Base-by-base conservation (phyloP, 2,888 invertebrate species). In the Troides oblongomaculatus region DNA sequence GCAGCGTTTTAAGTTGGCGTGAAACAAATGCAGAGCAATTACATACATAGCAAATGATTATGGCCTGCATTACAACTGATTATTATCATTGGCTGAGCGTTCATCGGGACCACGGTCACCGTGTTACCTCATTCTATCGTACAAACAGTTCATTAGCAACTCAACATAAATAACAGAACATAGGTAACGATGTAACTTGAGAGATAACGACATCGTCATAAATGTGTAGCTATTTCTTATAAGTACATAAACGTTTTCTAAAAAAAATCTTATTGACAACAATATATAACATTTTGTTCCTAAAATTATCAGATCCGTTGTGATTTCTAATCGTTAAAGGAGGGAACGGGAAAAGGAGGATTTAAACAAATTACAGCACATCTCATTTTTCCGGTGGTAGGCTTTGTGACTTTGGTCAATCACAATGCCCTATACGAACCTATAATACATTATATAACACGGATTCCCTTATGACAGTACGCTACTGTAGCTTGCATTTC, bases 41-140 rank as follows among this genome's bases (percentile, higher is more conserved):
- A 67, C 30, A 62, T 53, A 53, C 57, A n/a, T 36, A 53, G 62
- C 61, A 23, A 62, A 46, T 62, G 58, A 64, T 67, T 67, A 66
- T 39, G 53, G 66, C 46, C 18, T 17, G 23, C 50, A 56, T 23
- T 30, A 30, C 58, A 68, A 65, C 30, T 23, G 57, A 57, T 66
- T 46, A 64, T 64, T 64, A 64, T 62, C 43, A 66, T 61, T 58
- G 66, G 18, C 63, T 63, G 60, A 66, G 69, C 73, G 72, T 74
- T 73, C 72, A 84, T 80, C 74, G 80, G 74, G 82, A 73, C 79
- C 86, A 84, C 82, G 85, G 87, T 81, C 86, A 84, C 71, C 80
- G 72, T 80, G 85, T 77, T 84, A 84, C 79, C 77, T 74, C 74
- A 71, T 74, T 75, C 74, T 74, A 71, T 69, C 46, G 63, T n/a